Conservation (phyloP, 2,888 invertebrate species). For the Phaonia tiefii region DNA sequence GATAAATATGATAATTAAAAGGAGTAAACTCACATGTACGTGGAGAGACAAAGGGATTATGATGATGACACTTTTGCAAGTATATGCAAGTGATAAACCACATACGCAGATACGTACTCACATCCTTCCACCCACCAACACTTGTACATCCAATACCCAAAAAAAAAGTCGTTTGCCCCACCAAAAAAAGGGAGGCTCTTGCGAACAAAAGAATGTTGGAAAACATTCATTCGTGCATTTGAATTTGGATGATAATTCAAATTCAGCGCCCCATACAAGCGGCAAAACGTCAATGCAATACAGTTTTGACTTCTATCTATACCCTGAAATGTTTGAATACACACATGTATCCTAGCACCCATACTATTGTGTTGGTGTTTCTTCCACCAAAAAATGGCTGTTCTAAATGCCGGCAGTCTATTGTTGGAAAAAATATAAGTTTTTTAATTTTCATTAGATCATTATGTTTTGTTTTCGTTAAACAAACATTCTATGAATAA, state of each 20-base stretch:
- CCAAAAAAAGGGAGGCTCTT: slow-evolving; percentile 55
- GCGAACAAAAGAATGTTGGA: slow-evolving; percentile 52
- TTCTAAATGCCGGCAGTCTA: slow-evolving; percentile 43
- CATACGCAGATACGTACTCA: slow-evolving; percentile 8
- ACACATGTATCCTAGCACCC: not conserved
- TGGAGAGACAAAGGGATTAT: not conserved
- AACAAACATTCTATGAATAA: slow-evolving; percentile 28
- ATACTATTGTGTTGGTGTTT: not conserved
- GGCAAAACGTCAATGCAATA: slow-evolving; percentile 33
- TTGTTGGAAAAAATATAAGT: slow-evolving; percentile 56
- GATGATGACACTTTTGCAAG: slow-evolving; percentile 1
- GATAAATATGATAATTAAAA: slow-evolving; percentile 57
- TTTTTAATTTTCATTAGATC: slow-evolving; percentile 66
- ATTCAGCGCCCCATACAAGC: not conserved
- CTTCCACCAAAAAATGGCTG: slow-evolving; percentile 29
- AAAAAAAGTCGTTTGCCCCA: slow-evolving; percentile 20
- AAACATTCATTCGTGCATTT: slow-evolving; percentile 29
- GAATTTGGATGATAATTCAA: slow-evolving; percentile 38
- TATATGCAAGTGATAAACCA: slow-evolving; percentile 56
- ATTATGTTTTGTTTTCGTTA: slow-evolving; percentile 41
- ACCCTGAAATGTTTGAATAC: not conserved
- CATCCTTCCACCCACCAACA: not conserved
- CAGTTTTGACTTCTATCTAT: not conserved
- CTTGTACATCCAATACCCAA: too few relatives aligned
- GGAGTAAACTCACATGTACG: slow-evolving; percentile 50